Conservation (phyloP, 2,888 invertebrate genomes). For the Hoplodrina ambigua region DNA sequence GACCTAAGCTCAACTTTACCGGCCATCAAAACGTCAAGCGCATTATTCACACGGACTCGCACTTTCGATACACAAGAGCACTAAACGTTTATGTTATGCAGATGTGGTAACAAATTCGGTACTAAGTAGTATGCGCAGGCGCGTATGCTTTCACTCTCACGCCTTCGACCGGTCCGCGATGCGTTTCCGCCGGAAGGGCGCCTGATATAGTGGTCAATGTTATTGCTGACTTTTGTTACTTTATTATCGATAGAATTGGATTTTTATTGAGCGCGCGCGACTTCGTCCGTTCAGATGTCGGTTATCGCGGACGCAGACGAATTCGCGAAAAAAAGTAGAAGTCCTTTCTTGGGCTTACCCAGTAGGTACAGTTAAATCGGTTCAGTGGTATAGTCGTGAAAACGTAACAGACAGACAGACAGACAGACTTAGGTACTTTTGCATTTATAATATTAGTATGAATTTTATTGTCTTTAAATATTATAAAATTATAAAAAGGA, state of each 20-base stretch:
- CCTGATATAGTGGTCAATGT: constrained; percentile 47
- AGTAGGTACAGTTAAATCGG: no score
- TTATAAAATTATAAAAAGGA: no score
- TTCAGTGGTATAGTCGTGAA: no score
- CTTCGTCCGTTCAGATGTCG: no score
- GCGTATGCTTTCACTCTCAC: constrained; percentile 78
- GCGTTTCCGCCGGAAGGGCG: constrained; percentile 70
- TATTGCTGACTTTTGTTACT: constrained; percentile 49
- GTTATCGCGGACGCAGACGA: no score
- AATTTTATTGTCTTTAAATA: no score
- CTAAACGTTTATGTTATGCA: constrained; percentile 52
- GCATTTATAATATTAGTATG: no score
- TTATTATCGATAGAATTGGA: constrained; percentile 42
- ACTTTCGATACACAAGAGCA: constrained; percentile 49
- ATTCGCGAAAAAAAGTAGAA: no score
- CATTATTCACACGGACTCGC: constrained; percentile 39
- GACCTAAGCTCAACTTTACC: constrained; percentile 2
- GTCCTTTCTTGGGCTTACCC: no score
- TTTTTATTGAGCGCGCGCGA: neutral
- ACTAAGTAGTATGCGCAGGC: constrained; percentile 57
- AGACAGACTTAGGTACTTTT: no score
- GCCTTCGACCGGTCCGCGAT: constrained; percentile 64
- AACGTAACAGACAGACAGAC: no score
- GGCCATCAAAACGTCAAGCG: constrained; percentile 24
- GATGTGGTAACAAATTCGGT: constrained; percentile 64